Evolutionary conservation across 2,113 vertebrate species (phyloP).

Genomic region (Lucifuga dentata): DNA sequence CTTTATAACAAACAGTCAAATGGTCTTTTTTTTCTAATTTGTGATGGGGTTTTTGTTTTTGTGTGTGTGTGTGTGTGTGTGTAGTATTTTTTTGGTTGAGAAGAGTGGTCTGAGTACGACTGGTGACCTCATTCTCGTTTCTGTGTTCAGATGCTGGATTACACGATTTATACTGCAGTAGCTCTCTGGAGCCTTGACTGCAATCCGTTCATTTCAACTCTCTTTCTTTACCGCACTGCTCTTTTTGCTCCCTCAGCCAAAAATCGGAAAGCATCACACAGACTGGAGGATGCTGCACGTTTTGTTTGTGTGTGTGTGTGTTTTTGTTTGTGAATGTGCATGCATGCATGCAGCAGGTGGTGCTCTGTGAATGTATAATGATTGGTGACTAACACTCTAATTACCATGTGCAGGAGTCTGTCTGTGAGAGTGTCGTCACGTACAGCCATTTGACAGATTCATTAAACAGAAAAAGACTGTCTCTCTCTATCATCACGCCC

Average conservation of each 20-base stretch:
- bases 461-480: constrained; percentile 3
- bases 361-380: constrained; percentile 21
- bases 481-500: constrained; percentile 3
- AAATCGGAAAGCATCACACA: neutral
- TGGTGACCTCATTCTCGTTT: neutral
- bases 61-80: too few relatives aligned
- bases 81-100: too few relatives aligned
- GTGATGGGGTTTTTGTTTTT: too few relatives aligned
- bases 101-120: neutral
- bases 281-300: neutral
- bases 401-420: constrained; percentile 59
- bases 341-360: constrained; percentile 1
- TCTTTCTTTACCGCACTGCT: too few relatives aligned
- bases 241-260: neutral
- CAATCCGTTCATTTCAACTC: constrained; percentile 1
- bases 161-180: neutral
- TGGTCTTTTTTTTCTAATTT: neutral
- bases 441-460: constrained; percentile 55
- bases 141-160: neutral
- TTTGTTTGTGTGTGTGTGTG: neutral
- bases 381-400: constrained; percentile 50
- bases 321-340: neutral
- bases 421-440: constrained; percentile 53
- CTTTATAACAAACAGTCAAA: neutral
- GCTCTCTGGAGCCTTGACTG: neutral